Base-by-base conservation (phyloP, 1,140 invertebrate species). In the Cyphomyrmex costatus region DNA sequence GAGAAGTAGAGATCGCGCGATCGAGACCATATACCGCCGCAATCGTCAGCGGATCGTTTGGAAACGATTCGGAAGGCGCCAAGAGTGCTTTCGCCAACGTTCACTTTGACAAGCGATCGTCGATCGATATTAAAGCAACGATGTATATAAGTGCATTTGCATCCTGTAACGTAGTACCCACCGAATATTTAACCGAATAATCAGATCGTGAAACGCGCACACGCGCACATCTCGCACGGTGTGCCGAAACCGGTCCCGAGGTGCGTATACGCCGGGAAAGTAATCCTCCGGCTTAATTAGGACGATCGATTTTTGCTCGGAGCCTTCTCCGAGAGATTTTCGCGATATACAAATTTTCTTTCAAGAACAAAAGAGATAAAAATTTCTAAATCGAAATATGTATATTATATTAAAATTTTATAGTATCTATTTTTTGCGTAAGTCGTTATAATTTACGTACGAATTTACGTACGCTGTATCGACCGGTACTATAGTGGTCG, bases 141-240 rank as follows among this genome's bases (percentile, higher is more conserved):
- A 46, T 21, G 33, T 33, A 21, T 19, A 27, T 21, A 19, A 3
- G 46, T 46, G 27, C 36, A 24, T 58, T 70, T 36, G 66, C 66
- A 46, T 42, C 27, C 27, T 42, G 14, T 7, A 56, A 12, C 19
- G 33, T 73, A 60, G 24, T 56, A 56, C 16, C 53, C 51, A 60
- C 21, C 79, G 36, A 42, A 73, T 82, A 27, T 82, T 82, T 42
- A 19, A 30, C 53, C n/a, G 79, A 83, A 83, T 83, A 83, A 83
- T 83, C 53, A 73, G 51, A 73, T 83, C 36, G 79, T 56, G 24
- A 73, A 30, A 24, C 19, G 66, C 46, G 60, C 24, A 36, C 58
- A 63, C 24, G 46, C 61, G 42, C 27, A 30, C 49, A 21, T 36
- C 49, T 71, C 49, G n/a, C 12, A 30, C n/a, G 14, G n/a, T 24